Percentiles rank a stretch among this genome's conserved stretches.
Evolutionary conservation across 2,113 vertebrate species (phyloP).

Genomic region (Mystacornis crossleyi): DNA sequence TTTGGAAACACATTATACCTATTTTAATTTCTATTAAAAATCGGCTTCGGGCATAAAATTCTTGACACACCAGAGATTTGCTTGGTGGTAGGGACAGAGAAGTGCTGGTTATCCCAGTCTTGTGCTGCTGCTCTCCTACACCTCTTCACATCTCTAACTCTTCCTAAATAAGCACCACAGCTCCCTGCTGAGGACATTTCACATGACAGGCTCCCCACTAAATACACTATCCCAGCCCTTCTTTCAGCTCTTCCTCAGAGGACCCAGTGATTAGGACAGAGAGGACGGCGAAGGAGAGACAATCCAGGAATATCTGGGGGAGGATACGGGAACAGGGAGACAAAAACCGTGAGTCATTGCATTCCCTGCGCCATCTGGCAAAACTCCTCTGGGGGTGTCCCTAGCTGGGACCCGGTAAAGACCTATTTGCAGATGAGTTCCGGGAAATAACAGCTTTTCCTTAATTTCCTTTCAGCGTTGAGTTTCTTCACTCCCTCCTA

Average conservation of each 20-base stretch:
- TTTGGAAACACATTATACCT: neutral
- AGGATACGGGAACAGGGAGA: neutral
- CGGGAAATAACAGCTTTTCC: neutral
- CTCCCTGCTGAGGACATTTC: neutral
- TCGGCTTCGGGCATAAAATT: neutral
- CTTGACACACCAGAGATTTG: neutral
- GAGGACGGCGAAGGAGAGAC: neutral
- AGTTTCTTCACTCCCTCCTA: neutral
- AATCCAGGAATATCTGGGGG: neutral
- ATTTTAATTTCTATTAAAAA: neutral
- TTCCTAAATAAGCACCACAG: neutral
- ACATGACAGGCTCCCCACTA: neutral
- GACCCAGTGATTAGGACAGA: neutral
- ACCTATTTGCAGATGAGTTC: neutral
- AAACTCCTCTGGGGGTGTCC: neutral
- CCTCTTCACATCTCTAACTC: neutral
- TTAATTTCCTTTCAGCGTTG: neutral
- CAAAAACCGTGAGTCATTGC: neutral
- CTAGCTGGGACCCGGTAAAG: neutral
- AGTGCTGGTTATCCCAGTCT: neutral
- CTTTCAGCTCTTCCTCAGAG: neutral
- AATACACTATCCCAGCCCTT: neutral
- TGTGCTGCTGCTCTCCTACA: neutral
- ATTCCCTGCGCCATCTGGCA: neutral
- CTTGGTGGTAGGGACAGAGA: neutral